These are phyloP conservation scores for Cichlasoma orientale DNA, from an alignment of 2,797 vertebrate species.

Conservation along the genomic window DNA sequence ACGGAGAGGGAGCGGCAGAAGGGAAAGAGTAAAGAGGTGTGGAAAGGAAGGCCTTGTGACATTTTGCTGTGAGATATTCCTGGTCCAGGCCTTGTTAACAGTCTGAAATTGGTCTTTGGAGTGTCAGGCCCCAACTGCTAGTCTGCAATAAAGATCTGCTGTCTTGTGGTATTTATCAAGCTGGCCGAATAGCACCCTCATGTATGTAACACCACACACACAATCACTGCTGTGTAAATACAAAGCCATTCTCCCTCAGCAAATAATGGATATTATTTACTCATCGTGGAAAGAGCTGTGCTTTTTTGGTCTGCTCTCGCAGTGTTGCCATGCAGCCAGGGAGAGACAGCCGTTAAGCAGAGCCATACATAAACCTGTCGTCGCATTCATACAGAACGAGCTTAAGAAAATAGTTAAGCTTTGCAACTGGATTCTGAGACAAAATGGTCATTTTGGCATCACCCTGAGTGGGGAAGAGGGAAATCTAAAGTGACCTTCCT, in stretches of 20 bases:
- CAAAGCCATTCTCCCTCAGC: conserved; percentile 40
- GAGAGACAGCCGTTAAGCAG: conserved; percentile 31
- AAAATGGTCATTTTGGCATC: conserved; percentile 35
- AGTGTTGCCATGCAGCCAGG: conserved; percentile 1
- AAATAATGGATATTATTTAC: conserved; percentile 62
- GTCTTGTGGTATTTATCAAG: conserved; percentile 61
- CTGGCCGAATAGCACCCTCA: conserved; percentile 9
- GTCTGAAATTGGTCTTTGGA: conserved; percentile 63
- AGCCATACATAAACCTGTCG: conserved; percentile 43
- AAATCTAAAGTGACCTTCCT: conserved; percentile 59
- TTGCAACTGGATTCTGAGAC: conserved; percentile 19
- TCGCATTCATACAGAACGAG: conserved; percentile 14
- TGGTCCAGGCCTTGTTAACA: conserved; percentile 63
- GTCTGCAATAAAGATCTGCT: conserved; percentile 62
- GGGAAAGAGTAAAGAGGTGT: conserved; percentile 36
- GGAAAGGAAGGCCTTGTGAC: conserved; percentile 52
- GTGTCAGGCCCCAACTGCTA: conserved; percentile 50
- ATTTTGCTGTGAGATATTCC: conserved; percentile 64
- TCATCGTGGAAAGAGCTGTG: conserved; percentile 14
- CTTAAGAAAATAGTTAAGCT: conserved; percentile 37
- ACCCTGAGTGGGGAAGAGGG: not conserved
- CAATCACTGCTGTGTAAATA: conserved; percentile 47
- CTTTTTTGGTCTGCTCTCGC: conserved; percentile 19
- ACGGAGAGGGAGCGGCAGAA: conserved; percentile 6
- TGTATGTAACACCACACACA: conserved; percentile 29